phyloP scores from a whole-genome alignment of 2,888 invertebrate genomes.

The Cataglyphis albicans region DNA sequence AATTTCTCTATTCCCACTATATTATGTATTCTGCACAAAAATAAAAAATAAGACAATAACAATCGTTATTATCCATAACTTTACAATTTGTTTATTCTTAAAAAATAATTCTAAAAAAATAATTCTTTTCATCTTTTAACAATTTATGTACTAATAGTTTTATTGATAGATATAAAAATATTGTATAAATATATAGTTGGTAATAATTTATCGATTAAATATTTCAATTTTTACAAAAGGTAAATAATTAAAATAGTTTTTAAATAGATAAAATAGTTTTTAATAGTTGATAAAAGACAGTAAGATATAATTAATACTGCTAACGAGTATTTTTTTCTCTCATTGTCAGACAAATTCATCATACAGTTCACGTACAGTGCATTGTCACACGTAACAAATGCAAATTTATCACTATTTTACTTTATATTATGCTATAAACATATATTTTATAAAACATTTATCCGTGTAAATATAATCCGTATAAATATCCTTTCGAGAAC shows the following conservation, averaged over 20 bases:
- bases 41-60: constrained; percentile 15
- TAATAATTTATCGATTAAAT: not conserved
- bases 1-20: not conserved
- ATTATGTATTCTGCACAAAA: constrained; percentile 11
- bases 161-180: not conserved
- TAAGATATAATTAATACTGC: constrained; percentile 47
- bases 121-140: not conserved
- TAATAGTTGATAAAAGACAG: constrained; percentile 14
- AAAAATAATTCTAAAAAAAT: not conserved
- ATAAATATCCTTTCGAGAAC: constrained; percentile 24
- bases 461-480: not conserved
- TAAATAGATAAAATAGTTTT: not conserved
- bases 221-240: not conserved
- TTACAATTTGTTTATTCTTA: not conserved
- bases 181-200: not conserved
- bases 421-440: constrained; percentile 1
- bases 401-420: constrained; percentile 56
- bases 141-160: not conserved
- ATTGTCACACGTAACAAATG: constrained; percentile 46
- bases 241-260: not conserved
- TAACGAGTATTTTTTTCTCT: constrained; percentile 20
- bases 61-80: not conserved
- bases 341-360: constrained; percentile 8
- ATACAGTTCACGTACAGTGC: constrained; percentile 57
- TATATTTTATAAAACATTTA: not conserved